Evolutionary conservation across 1,140 invertebrate genomes (phyloP).

Genomic region (Solenopsis fugax): DNA sequence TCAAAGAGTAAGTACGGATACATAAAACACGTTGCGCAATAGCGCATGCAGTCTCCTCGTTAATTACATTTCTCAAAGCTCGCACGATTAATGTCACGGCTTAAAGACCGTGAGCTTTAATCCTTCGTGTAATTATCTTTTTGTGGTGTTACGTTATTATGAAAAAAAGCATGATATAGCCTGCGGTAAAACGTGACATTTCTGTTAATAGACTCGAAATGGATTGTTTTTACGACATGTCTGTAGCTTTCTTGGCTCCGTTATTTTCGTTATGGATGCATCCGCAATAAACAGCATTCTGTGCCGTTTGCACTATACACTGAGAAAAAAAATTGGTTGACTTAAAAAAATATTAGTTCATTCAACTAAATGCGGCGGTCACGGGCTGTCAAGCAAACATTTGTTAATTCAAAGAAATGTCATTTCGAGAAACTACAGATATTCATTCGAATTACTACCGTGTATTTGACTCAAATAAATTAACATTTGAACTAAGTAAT

Average conservation of each 20-base stretch:
- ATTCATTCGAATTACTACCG: no score
- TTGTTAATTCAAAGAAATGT: no score
- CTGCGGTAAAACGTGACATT: neutral
- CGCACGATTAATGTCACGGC: conserved; percentile 51
- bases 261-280: neutral
- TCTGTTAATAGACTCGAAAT: conserved; percentile 19
- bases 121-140: conserved; percentile 31
- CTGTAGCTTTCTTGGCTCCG: neutral
- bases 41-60: conserved; percentile 25
- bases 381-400: no score
- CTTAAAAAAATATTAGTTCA: no score
- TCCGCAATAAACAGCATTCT: neutral
- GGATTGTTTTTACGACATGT: neutral
- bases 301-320: neutral
- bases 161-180: neutral
- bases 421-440: no score
- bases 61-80: conserved; percentile 54
- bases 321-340: no score
- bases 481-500: no score
- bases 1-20: neutral
- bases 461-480: no score
- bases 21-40: conserved; percentile 27
- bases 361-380: no score
- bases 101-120: conserved; percentile 50
- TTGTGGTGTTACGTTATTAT: conserved; percentile 30